These are phyloP conservation scores for Agonopterix alstromeriana DNA, from an alignment of 2,888 invertebrate genomes.

Conservation along the genomic window DNA sequence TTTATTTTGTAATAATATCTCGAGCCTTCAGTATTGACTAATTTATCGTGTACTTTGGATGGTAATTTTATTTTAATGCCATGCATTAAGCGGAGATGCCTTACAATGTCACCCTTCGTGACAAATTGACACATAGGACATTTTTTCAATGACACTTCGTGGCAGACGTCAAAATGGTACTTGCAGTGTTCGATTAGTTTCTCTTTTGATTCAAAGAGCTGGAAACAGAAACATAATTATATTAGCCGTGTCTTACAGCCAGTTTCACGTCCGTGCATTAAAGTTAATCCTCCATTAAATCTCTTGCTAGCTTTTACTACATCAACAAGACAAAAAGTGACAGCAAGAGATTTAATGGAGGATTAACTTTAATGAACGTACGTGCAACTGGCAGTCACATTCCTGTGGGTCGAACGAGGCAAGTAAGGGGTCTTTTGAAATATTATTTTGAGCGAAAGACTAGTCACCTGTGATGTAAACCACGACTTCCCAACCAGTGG, in stretches of 20 bases:
- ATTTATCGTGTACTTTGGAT: constrained; percentile 26
- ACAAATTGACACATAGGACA: constrained; percentile 52
- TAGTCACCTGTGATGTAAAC: too few relatives aligned
- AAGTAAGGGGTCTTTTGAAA: too few relatives aligned
- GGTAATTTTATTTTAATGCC: constrained; percentile 27
- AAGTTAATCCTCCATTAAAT: too few relatives aligned
- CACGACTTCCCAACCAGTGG: too few relatives aligned
- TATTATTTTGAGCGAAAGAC: too few relatives aligned
- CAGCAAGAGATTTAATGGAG: too few relatives aligned
- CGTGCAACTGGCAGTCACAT: too few relatives aligned
- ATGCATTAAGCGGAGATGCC: constrained; percentile 36
- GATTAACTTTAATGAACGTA: too few relatives aligned
- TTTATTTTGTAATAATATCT: constrained; percentile 39
- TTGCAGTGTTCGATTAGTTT: constrained; percentile 44
- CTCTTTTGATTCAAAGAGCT: constrained; percentile 50
- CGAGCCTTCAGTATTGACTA: constrained; percentile 20
- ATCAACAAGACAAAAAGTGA: too few relatives aligned
- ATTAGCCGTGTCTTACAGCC: neutral
- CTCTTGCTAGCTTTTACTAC: too few relatives aligned
- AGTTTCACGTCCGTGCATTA: too few relatives aligned
- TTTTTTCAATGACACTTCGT: constrained; percentile 39
- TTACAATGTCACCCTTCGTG: constrained; percentile 23
- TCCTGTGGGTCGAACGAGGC: too few relatives aligned
- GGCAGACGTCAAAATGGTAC: constrained; percentile 51
- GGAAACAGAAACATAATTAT: constrained; percentile 18